Base-by-base conservation (phyloP, 2,113 vertebrate genomes). In the Epinephelus cyanopodus region DNA sequence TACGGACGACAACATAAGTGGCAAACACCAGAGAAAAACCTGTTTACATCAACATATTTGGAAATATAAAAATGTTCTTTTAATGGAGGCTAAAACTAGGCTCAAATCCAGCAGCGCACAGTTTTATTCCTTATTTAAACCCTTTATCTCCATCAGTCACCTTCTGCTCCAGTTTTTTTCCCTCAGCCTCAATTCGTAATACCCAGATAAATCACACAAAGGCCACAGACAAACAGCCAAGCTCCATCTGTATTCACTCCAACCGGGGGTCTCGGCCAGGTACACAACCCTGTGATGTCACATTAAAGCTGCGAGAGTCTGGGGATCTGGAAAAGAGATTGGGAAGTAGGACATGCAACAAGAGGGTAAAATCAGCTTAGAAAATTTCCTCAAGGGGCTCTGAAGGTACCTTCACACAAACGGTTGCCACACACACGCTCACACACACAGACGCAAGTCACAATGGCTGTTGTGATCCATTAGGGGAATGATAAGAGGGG, bases 221-320 rank as follows among this genome's bases (percentile, higher is more conserved):
- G 76, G 77, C 48, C 21, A 73, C 72, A 80, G 58, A 63, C 63
- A 75, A 62, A 74, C 83, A 73, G 71, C 62, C 86, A 79, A 71
- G 69, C 75, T 73, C 69, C 50, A 68, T 80, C 71, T 88, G 84
- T 61, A 83, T 90, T 92, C 77, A 17, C 76, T 88, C 87, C 73
- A 89, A 37, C 58, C 50, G 76, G 25, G 65, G 77, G 71, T 70
- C 85, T 64, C 8, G 67, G 83, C 82, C 89, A 87, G 76, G 89
- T 90, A 88, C 81, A 87, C 67, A 74, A 68, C 50, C 77, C 86
- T 92, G 75, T 89, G 89, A 89, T 92, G 88, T 84, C 74, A 88
- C 84, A 89, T 91, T 79, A 91, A 93, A 90, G 90, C 91, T 37
- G 25, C 54, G 2, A 11, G 81, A 84, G 86, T 80, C 76, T 82